Conservation (phyloP, 2,113 vertebrate genomes). For the Lepus americanus region DNA sequence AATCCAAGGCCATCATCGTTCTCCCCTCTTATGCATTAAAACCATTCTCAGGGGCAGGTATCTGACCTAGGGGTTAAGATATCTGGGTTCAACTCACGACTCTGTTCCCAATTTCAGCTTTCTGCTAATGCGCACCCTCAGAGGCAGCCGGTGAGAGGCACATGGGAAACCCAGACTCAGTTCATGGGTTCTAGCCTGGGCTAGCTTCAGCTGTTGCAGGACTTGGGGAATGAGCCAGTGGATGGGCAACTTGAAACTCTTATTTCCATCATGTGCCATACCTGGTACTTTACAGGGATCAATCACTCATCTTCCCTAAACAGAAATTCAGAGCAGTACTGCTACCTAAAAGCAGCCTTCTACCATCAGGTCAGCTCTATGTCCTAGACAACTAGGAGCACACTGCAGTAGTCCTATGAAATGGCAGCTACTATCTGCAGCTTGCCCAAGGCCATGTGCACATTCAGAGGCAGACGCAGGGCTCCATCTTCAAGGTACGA, state of each 20-base stretch:
- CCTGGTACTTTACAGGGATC: background rate
- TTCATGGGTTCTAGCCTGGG: too few species aligned
- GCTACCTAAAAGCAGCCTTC: background rate
- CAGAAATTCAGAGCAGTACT: background rate
- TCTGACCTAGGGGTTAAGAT: too few species aligned
- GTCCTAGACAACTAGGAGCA: background rate
- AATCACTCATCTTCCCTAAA: background rate
- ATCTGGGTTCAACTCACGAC: too few species aligned
- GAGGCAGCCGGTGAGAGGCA: too few species aligned
- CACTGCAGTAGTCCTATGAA: background rate
- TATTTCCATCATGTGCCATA: background rate
- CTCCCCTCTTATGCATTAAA: background rate
- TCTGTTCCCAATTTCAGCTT: too few species aligned
- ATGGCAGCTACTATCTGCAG: constrained; percentile 11
- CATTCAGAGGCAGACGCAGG: background rate
- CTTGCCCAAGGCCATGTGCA: background rate
- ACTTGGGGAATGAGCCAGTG: too few species aligned
- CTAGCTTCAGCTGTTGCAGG: too few species aligned
- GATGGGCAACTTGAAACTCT: background rate
- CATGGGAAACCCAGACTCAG: too few species aligned
- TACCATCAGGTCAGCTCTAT: background rate
- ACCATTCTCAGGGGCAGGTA: background rate
- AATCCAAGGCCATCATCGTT: background rate
- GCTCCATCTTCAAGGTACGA: background rate
- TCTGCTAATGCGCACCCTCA: too few species aligned